A percentile compares a stretch with the other conserved stretches of the same genome.
These are phyloP conservation scores for Oryzias curvinotus DNA, from an alignment of 2,113 vertebrate genomes.

Conservation along the genomic window DNA sequence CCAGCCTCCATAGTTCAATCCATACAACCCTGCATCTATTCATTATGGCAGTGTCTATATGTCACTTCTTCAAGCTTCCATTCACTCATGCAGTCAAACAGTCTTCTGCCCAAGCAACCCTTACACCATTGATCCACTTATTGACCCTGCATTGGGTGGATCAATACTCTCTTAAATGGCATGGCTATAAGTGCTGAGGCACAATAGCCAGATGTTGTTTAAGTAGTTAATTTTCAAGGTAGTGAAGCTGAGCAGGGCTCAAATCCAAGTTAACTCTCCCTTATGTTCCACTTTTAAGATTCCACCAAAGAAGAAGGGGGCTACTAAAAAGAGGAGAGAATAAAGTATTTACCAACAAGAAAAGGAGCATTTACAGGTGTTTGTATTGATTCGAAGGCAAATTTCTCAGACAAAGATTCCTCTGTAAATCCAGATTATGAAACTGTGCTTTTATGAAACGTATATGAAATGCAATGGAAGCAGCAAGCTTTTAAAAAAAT, in stretches of 20 bases:
- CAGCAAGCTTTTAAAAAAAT: constrained; percentile 5
- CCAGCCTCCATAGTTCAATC: constrained; percentile 38
- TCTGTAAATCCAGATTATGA: constrained; percentile 5
- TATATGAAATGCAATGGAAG: background rate
- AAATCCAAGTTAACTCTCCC: constrained; percentile 38
- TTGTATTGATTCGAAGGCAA: constrained; percentile 26
- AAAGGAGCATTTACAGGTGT: constrained; percentile 16
- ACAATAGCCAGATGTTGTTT: constrained; percentile 67
- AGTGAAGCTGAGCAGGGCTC: constrained; percentile 36
- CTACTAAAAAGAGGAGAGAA: constrained; percentile 20
- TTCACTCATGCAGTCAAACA: constrained; percentile 59
- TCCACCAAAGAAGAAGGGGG: constrained; percentile 18
- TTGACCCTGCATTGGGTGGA: constrained; percentile 73
- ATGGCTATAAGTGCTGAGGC: constrained; percentile 70
- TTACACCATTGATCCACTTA: constrained; percentile 71
- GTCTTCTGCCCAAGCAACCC: constrained; percentile 44
- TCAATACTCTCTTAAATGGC: constrained; percentile 78
- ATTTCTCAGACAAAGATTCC: constrained; percentile 16
- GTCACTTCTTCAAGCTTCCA: constrained; percentile 48
- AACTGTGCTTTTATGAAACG: constrained; percentile 4
- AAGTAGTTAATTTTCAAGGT: constrained; percentile 70
- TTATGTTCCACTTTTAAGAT: constrained; percentile 46
- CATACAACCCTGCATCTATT: constrained; percentile 47
- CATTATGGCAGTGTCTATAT: constrained; percentile 42
- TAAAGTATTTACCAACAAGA: constrained; percentile 15